Evolutionary conservation across 2,113 vertebrate genomes (phyloP).

Genomic region (Naja naja): DNA sequence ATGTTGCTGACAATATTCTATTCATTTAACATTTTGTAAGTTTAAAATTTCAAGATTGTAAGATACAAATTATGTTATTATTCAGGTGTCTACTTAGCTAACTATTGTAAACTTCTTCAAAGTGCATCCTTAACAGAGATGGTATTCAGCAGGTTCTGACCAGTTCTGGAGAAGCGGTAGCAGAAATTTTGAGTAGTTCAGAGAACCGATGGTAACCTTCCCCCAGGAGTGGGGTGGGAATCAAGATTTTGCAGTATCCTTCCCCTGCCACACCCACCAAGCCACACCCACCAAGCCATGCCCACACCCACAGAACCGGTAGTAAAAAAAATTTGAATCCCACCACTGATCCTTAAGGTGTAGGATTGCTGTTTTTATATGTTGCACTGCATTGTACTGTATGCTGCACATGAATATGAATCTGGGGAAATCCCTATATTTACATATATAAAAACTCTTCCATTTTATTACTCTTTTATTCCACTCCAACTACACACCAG

Average conservation of each 20-base stretch:
- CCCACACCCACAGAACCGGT: no score
- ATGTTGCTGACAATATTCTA: constrained; percentile 44
- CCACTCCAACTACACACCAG: neutral
- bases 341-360: neutral
- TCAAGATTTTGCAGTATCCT: no score
- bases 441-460: neutral
- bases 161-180: no score
- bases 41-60: constrained; percentile 40
- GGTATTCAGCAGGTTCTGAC: no score
- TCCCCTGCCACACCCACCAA: no score
- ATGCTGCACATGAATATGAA: neutral
- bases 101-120: constrained; percentile 12
- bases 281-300: no score
- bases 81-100: constrained; percentile 7
- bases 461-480: neutral
- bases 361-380: neutral
- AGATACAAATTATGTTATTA: neutral
- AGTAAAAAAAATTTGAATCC: no score
- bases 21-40: constrained; percentile 45
- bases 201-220: no score
- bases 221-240: no score
- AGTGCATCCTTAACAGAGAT: neutral
- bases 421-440: neutral
- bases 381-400: neutral
- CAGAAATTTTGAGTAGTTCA: no score